Conservation (phyloP, 2,113 vertebrate species). For the Tor tambroides region DNA sequence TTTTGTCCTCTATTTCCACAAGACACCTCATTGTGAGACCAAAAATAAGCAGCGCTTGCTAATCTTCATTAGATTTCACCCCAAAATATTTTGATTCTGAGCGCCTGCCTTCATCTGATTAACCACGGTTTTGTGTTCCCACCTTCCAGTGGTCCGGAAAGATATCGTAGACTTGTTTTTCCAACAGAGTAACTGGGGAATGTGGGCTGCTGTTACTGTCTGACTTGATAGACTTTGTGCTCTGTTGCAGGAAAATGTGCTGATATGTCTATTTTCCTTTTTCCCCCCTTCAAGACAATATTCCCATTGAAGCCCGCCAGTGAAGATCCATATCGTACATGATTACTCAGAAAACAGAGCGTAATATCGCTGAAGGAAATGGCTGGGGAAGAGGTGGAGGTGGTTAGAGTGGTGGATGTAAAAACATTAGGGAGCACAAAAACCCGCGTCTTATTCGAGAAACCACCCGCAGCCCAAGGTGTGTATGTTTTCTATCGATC, state of each 20-base stretch:
- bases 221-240: conserved; percentile 42
- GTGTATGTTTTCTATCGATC: neutral
- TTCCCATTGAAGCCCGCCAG: conserved; percentile 47
- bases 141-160: conserved; percentile 24
- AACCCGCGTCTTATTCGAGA: neutral
- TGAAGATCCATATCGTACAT: conserved; percentile 47
- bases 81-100: conserved; percentile 49
- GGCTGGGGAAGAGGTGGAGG: conserved; percentile 37
- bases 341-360: conserved; percentile 46
- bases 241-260: conserved; percentile 48
- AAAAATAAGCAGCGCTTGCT: conserved; percentile 14
- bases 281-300: conserved; percentile 43
- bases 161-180: conserved; percentile 48
- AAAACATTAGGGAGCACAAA: neutral
- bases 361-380: conserved; percentile 45
- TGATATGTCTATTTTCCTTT: conserved; percentile 51
- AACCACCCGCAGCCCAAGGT: neutral
- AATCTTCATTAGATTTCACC: conserved; percentile 33
- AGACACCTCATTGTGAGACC: neutral
- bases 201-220: conserved; percentile 39
- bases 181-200: conserved; percentile 1
- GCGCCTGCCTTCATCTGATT: conserved; percentile 34
- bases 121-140: conserved; percentile 29
- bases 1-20: conserved; percentile 6
- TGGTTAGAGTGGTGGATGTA: conserved; percentile 32